phyloP scores from a whole-genome alignment of 2,888 invertebrate genomes.

The Oscheius onirici region DNA sequence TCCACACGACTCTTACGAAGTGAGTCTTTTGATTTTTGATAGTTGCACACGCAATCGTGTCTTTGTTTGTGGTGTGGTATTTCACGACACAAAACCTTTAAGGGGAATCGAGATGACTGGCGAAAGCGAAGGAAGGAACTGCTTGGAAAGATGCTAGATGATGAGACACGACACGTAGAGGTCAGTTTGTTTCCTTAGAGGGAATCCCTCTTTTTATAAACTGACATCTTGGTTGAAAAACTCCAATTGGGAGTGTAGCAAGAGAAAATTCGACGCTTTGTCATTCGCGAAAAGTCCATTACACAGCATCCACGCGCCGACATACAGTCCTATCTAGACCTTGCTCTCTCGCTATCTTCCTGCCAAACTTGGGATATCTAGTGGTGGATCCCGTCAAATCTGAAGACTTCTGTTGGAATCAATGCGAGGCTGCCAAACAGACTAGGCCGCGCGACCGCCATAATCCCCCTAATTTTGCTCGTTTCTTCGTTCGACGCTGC shows the following conservation, averaged over 20 bases:
- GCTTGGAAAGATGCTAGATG: conserved; percentile 84
- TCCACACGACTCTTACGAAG: conserved; percentile 7
- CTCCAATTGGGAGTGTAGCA: no score
- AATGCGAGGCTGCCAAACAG: conserved; percentile 34
- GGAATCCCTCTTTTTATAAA: conserved; percentile 5
- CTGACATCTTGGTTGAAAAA: background rate
- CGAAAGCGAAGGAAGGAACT: conserved; percentile 81
- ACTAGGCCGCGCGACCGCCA: conserved; percentile 26
- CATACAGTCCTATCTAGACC: no score
- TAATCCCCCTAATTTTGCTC: conserved; percentile 35
- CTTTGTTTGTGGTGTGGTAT: no score
- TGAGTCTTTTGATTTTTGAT: background rate
- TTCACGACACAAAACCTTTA: background rate
- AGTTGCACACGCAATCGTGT: background rate
- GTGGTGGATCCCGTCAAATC: conserved; percentile 22
- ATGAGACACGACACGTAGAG: conserved; percentile 63
- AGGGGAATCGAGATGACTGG: conserved; percentile 14
- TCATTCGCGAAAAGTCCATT: background rate
- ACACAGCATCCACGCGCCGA: no score
- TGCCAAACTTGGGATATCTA: background rate
- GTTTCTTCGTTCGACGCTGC: conserved; percentile 32
- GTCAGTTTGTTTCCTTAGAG: conserved; percentile 36
- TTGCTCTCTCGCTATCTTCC: background rate
- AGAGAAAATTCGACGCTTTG: no score
- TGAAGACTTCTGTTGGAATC: conserved; percentile 30